Percentiles rank a stretch among this genome's conserved stretches.
Conservation (phyloP, 1,140 invertebrate genomes). For the Monochamus saltuarius region DNA sequence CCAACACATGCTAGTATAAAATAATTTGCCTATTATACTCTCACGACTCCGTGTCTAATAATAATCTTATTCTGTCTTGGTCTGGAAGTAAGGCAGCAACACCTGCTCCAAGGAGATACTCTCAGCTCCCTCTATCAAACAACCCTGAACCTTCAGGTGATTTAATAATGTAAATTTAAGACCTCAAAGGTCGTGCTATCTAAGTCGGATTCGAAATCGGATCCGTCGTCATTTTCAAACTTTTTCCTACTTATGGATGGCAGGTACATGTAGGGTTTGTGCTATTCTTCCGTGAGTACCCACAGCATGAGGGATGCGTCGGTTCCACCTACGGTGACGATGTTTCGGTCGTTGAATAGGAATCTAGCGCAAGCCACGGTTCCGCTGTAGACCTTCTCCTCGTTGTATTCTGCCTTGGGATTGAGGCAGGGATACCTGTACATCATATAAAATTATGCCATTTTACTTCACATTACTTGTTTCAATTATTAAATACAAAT, state of each 20-base stretch:
- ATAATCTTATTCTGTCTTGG: too few relatives aligned
- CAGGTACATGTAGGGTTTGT: constrained; percentile 25
- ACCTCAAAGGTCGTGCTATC: constrained; percentile 43
- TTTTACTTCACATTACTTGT: too few relatives aligned
- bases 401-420: constrained; percentile 82
- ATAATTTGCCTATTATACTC: too few relatives aligned
- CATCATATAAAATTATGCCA: background rate
- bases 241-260: constrained; percentile 26
- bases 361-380: constrained; percentile 80
- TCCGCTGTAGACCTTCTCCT: constrained; percentile 87
- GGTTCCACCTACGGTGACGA: constrained; percentile 87
- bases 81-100: too few relatives aligned
- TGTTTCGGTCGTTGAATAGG: constrained; percentile 80
- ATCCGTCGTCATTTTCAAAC: constrained; percentile 30
- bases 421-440: constrained; percentile 78
- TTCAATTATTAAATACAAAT: too few relatives aligned
- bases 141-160: background rate
- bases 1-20: too few relatives aligned
- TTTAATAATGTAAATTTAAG: constrained; percentile 34
- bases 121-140: too few relatives aligned
- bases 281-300: constrained; percentile 79
- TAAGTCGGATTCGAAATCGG: constrained; percentile 38
- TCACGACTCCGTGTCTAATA: too few relatives aligned
- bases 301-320: constrained; percentile 92
- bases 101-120: too few relatives aligned